Evolutionary conservation across 1,140 invertebrate species (phyloP).

Genomic region (Neodiprion fabricii): DNA sequence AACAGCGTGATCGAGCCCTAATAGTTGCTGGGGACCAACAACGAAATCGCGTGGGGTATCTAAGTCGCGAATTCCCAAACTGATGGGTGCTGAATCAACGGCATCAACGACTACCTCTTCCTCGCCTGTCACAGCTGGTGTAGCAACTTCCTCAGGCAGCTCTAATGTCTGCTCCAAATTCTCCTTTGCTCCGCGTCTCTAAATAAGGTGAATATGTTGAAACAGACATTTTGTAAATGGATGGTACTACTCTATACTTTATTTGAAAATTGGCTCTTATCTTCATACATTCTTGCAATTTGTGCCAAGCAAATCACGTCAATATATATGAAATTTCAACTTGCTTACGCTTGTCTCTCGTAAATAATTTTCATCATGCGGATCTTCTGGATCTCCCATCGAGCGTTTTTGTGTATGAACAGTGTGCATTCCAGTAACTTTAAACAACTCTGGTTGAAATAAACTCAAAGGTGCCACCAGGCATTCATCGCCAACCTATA

Average conservation of each 20-base stretch:
- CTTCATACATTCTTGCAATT: constrained; percentile 47
- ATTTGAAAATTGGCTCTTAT: constrained; percentile 8
- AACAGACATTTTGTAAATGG: constrained; percentile 18
- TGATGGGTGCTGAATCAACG: constrained; percentile 67
- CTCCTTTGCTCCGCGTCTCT: constrained; percentile 71
- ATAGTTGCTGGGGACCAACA: constrained; percentile 76
- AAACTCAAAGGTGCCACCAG: constrained; percentile 89
- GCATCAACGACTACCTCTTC: constrained; percentile 83
- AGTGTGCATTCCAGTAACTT: constrained; percentile 78
- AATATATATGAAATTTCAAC: neutral
- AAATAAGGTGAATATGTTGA: constrained; percentile 26
- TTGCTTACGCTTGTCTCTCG: constrained; percentile 81
- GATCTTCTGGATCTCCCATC: constrained; percentile 88
- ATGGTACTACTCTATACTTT: constrained; percentile 1
- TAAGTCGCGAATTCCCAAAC: constrained; percentile 54
- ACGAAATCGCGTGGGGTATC: constrained; percentile 66
- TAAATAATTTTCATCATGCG: constrained; percentile 91
- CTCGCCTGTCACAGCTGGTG: constrained; percentile 62
- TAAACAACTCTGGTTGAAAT: constrained; percentile 89
- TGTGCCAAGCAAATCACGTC: constrained; percentile 31
- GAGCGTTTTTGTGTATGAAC: constrained; percentile 77
- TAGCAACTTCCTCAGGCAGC: constrained; percentile 53
- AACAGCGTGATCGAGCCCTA: constrained; percentile 90
- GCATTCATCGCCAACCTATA: constrained; percentile 90
- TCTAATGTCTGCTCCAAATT: constrained; percentile 63